These are phyloP conservation scores for Dryobates pubescens DNA, from an alignment of 2,797 vertebrate species.

Conservation along the genomic window DNA sequence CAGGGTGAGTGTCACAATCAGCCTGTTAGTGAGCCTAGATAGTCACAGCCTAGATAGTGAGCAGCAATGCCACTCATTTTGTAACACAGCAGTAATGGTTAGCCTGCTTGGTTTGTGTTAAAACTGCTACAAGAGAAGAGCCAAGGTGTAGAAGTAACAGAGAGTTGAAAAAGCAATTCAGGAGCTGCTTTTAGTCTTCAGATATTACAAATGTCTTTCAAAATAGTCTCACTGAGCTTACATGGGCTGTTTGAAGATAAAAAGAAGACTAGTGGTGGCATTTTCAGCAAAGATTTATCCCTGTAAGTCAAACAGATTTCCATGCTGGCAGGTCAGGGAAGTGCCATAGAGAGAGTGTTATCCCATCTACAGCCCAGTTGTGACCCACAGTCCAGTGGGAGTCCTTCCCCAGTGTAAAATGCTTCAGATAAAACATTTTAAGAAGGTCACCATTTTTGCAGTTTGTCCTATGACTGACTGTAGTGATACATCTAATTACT, in stretches of 20 bases:
- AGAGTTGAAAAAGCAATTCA: not conserved
- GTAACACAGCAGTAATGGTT: not conserved
- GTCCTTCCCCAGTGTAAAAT: not conserved
- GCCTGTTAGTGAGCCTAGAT: no score
- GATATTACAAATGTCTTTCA: conserved; percentile 1
- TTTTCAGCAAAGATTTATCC: conserved; percentile 3
- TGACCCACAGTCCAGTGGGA: not conserved
- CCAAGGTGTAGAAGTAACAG: not conserved
- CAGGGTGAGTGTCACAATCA: not conserved
- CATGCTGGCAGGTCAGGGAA: not conserved
- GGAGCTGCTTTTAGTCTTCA: conserved; percentile 3
- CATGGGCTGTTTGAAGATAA: conserved; percentile 22
- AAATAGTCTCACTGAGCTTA: conserved; percentile 20
- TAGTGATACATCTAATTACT: not conserved
- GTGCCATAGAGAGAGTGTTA: not conserved
- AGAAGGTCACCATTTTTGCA: not conserved
- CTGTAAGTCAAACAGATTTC: conserved; percentile 20
- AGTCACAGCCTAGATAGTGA: not conserved
- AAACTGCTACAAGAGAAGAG: not conserved
- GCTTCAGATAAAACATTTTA: not conserved
- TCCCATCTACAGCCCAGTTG: not conserved
- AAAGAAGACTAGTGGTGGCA: not conserved
- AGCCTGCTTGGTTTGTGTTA: not conserved
- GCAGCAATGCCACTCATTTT: not conserved
- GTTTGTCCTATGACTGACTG: not conserved